Evolutionary conservation across 2,113 vertebrate species (phyloP).

Genomic region (Sitta europaea): DNA sequence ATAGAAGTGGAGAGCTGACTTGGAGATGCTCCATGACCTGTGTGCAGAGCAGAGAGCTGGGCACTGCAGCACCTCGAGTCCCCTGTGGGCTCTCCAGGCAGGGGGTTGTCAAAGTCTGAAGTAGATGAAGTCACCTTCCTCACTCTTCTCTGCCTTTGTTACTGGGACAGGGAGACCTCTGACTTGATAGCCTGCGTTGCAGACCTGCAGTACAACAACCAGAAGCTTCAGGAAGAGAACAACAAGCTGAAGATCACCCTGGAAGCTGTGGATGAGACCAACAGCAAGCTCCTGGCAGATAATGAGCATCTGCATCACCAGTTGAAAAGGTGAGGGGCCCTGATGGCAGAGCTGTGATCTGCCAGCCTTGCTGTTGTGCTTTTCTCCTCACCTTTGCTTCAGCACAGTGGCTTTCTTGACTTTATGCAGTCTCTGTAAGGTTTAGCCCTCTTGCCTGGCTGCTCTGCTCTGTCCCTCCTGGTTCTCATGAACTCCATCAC

Average conservation of each 20-base stretch:
- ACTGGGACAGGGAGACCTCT: constrained; percentile 79
- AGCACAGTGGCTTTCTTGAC: neutral
- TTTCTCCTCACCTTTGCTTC: neutral
- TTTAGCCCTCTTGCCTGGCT: neutral
- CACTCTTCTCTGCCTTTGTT: neutral
- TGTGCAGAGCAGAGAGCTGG: neutral
- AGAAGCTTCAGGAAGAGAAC: constrained; percentile 86
- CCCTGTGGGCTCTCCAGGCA: neutral
- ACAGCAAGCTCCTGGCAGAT: constrained; percentile 78
- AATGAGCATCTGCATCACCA: constrained; percentile 74
- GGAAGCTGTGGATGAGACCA: constrained; percentile 83
- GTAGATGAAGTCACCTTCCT: neutral
- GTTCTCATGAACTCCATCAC: neutral
- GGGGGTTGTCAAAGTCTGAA: neutral
- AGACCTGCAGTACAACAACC: constrained; percentile 86
- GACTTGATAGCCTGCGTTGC: constrained; percentile 83
- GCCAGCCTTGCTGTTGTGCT: neutral
- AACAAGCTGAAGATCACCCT: constrained; percentile 76
- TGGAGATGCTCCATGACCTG: neutral
- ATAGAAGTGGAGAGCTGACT: neutral
- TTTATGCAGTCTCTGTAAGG: neutral
- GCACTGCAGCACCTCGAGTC: neutral
- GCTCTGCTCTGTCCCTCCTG: neutral
- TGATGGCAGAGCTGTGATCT: neutral
- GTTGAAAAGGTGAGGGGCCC: constrained; percentile 72